A percentile compares a stretch with the other conserved stretches of the same genome.
These are phyloP conservation scores for Psophia crepitans DNA, from an alignment of 2,113 vertebrate genomes.

Conservation along the genomic window DNA sequence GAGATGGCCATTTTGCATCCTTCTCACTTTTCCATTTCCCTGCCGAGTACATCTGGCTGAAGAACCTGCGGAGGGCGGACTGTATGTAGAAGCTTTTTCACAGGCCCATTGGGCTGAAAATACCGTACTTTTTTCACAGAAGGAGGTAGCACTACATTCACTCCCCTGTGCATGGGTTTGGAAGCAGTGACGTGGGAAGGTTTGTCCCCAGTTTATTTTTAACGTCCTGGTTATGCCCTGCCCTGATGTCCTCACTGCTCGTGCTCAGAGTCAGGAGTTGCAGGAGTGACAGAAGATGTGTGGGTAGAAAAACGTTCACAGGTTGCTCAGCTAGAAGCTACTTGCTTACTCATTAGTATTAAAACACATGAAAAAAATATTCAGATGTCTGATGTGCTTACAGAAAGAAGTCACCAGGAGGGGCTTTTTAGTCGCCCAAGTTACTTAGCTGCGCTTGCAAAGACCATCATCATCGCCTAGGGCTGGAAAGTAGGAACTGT, in stretches of 20 bases:
- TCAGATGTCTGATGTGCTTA: background rate
- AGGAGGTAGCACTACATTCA: background rate
- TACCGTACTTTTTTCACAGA: background rate
- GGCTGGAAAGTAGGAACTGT: background rate
- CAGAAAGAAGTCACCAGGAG: background rate
- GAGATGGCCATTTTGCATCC: background rate
- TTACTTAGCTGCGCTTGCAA: background rate
- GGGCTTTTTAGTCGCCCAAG: fast-evolving
- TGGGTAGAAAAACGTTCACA: background rate
- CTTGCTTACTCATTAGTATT: background rate
- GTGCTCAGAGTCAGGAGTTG: background rate
- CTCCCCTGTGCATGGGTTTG: background rate
- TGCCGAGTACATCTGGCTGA: background rate
- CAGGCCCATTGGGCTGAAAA: background rate
- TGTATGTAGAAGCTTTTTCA: background rate
- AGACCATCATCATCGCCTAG: background rate
- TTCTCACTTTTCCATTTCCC: background rate
- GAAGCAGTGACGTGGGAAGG: background rate
- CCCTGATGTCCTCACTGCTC: background rate
- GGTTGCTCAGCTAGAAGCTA: background rate
- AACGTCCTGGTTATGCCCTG: background rate
- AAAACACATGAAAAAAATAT: background rate
- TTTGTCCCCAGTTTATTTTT: background rate
- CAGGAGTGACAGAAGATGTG: background rate
- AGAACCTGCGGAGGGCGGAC: background rate